Percentiles rank a stretch among this genome's conserved stretches.
These are phyloP conservation scores for Orbicella faveolata DNA, from an alignment of 64 coral and sea anemone species.

Conservation along the genomic window DNA sequence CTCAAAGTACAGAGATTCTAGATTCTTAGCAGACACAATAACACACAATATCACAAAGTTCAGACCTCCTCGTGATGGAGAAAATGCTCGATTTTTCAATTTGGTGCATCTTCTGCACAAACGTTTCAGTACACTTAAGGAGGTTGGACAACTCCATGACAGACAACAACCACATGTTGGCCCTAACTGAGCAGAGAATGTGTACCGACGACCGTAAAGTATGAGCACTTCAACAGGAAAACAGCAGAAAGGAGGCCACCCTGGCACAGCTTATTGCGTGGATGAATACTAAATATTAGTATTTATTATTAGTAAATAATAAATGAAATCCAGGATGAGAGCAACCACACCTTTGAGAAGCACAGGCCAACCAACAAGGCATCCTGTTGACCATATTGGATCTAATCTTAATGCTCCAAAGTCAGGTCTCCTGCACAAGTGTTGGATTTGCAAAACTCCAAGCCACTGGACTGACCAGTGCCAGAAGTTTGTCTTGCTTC, in stretches of 20 bases:
- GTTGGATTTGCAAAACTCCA: constrained; percentile 34
- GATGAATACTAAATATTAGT: constrained; percentile 34
- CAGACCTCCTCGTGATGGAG: no score
- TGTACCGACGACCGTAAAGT: constrained; percentile 56
- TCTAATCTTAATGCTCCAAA: background rate
- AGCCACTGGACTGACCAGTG: constrained; percentile 52
- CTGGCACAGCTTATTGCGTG: constrained; percentile 32
- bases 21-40: no score
- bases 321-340: constrained; percentile 65
- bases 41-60: no score
- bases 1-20: no score
- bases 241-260: constrained; percentile 22
- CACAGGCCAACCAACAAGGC: background rate
- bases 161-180: constrained; percentile 67
- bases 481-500: constrained; percentile 8
- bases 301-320: no score
- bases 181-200: constrained; percentile 55
- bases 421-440: constrained; percentile 12
- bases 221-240: constrained; percentile 33
- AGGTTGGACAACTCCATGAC: constrained; percentile 31
- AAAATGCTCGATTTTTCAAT: background rate
- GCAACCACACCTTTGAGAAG: constrained; percentile 50
- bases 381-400: background rate
- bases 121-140: constrained; percentile 17
- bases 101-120: constrained; percentile 27